These are phyloP conservation scores for Drosophila insularis DNA, from an alignment of 1,140 invertebrate species.

Conservation along the genomic window DNA sequence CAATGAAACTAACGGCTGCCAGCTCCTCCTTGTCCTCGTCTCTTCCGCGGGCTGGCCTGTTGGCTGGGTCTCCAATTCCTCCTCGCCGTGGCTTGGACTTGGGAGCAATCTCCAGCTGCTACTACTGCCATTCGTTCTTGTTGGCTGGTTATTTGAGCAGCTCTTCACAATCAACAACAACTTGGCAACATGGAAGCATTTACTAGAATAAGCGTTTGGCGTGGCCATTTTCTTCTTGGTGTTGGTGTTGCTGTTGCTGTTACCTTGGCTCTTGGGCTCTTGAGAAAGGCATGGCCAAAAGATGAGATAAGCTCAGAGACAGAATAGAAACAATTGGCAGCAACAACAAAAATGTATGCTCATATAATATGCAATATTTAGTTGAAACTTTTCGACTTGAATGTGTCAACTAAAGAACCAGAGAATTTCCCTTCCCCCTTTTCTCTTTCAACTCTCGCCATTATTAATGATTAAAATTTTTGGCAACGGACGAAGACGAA, in stretches of 20 bases:
- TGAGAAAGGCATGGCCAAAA: constrained; percentile 55
- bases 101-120: not conserved
- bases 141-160: constrained; percentile 74
- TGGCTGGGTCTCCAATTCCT: constrained; percentile 5
- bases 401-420: not conserved
- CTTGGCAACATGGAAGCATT: constrained; percentile 66
- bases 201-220: constrained; percentile 62
- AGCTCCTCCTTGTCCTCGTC: constrained; percentile 18
- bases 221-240: constrained; percentile 58
- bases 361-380: constrained; percentile 1
- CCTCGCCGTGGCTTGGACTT: not conserved
- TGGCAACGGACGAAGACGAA: constrained; percentile 41
- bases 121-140: constrained; percentile 26
- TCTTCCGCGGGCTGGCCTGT: constrained; percentile 11
- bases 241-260: constrained; percentile 1
- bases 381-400: not conserved
- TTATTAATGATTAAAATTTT: constrained; percentile 74
- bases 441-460: not conserved
- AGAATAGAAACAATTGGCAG: constrained; percentile 5
- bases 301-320: constrained; percentile 6
- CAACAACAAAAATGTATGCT: not conserved
- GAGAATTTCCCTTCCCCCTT: not conserved
- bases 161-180: constrained; percentile 71
- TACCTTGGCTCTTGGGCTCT: constrained; percentile 51
- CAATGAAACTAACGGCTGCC: constrained; percentile 73